Evolutionary conservation across 1,140 invertebrate species (phyloP), one percentile per base, ranked within the genome.

Genomic region (Lepeophtheirus salmonis): DNA sequence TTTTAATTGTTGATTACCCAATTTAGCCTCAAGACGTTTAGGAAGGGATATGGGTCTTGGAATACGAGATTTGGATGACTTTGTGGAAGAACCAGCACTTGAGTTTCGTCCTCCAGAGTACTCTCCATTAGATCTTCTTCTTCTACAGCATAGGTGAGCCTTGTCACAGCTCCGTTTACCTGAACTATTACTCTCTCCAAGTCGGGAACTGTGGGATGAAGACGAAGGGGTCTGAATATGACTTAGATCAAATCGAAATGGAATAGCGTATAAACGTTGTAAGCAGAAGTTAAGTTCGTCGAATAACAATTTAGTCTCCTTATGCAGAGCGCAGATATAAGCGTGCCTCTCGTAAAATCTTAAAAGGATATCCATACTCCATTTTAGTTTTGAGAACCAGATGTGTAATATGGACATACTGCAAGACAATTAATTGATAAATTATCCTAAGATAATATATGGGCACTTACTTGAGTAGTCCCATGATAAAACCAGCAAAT

Each of bases 21-120:
- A 22, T 14, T 54, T 59, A 1, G 18, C 57, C 57, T 59, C 57
- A 14, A 59, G 18, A n/a, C 57, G 24, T 22, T 59, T 59, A n/a
- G 57, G 57, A 6, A 59, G 30, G 16, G 57, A 59, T 13, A 59
- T 59, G n/a, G 57, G 57, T 22, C 57, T 59, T 1, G 57, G 57
- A 12, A 59, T 59, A 52, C 57, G 2, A 16, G 57, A 59, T 41
- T 41, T 49, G 48, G 57, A 48, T 21, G 16, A 24, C 4, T 24
- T 1, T 1, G 13, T 16, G 25, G 21, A 25, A 10, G 30, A 41
- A n/a, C 10, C 30, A 12, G 30, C 10, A 10, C 30, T 41, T 41
- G n/a, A n/a, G n/a, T n/a, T 41, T n/a, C 10, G 30, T 41, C n/a
- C n/a, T 41, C 10, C 30, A 41, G n/a, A 41, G 30, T 41, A 10